These are phyloP conservation scores for Lepidocolaptes lacrymiger DNA, from an alignment of 2,797 vertebrate species.

Conservation along the genomic window DNA sequence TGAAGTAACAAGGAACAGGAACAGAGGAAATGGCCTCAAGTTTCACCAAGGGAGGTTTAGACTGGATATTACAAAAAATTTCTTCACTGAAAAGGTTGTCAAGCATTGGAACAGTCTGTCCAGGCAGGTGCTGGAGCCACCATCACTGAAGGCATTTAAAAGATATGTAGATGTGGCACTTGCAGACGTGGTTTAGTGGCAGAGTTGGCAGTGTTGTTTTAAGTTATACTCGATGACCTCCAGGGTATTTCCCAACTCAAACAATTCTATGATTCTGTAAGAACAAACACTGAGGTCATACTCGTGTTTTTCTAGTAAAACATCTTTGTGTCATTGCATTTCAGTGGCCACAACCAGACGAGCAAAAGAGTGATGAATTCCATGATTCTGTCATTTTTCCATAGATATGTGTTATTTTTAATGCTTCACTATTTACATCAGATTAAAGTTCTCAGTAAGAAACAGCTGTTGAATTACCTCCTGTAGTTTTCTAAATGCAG, in stretches of 20 bases:
- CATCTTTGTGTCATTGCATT: neutral
- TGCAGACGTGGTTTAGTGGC: neutral
- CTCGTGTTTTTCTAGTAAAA: neutral
- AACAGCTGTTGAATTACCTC: neutral
- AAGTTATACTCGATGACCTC: neutral
- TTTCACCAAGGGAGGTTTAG: neutral
- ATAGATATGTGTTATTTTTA: neutral
- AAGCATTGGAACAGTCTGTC: neutral
- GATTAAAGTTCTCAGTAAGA: neutral
- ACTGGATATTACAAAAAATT: neutral
- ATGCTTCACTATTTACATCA: neutral
- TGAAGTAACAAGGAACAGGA: accelerated
- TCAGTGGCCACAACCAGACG: neutral
- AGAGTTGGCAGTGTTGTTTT: neutral
- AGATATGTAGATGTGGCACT: accelerated
- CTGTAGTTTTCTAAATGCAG: neutral
- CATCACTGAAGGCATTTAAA: neutral
- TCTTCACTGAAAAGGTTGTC: neutral
- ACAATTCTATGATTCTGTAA: neutral
- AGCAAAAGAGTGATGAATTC: neutral
- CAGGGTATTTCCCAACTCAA: neutral
- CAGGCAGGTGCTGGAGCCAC: neutral
- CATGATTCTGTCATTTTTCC: neutral
- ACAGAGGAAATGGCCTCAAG: neutral
- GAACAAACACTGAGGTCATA: neutral